A percentile compares a stretch with the other conserved stretches of the same genome.
These are phyloP conservation scores for Mus spicilegus DNA, from an alignment of 2,113 vertebrate genomes.

Conservation along the genomic window DNA sequence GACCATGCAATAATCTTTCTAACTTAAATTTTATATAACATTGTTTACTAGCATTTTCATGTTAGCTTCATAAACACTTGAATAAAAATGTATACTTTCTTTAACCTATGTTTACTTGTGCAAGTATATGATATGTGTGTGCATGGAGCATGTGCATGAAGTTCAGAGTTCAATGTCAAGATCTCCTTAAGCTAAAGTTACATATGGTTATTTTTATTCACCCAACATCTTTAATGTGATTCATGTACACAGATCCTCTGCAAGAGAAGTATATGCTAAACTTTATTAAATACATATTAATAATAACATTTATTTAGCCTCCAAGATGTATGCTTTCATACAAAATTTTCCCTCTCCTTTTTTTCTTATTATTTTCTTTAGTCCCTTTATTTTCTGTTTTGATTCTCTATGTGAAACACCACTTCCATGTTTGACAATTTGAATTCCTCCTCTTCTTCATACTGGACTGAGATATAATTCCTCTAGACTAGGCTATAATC, in stretches of 20 bases:
- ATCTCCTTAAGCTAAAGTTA: not conserved
- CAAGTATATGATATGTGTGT: not conserved
- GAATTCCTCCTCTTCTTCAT: not conserved
- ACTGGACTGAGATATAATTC: too few species aligned
- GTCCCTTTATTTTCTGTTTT: not conserved
- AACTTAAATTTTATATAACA: not conserved
- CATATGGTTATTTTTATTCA: not conserved
- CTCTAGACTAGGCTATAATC: not conserved
- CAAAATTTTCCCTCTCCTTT: not conserved
- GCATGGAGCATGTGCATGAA: not conserved
- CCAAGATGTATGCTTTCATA: not conserved
- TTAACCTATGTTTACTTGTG: not conserved
- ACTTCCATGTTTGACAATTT: not conserved
- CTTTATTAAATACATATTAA: too few species aligned
- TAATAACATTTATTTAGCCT: too few species aligned
- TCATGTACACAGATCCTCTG: not conserved
- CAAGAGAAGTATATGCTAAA: not conserved
- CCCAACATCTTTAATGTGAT: not conserved
- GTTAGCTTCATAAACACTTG: not conserved
- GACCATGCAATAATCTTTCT: not conserved
- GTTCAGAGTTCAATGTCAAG: not conserved
- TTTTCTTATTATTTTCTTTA: not conserved
- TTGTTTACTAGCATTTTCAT: not conserved
- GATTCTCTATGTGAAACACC: not conserved
- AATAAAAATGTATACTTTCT: not conserved